Evolutionary conservation across 2,797 vertebrate species (phyloP).

Genomic region (Valencia hispanica): DNA sequence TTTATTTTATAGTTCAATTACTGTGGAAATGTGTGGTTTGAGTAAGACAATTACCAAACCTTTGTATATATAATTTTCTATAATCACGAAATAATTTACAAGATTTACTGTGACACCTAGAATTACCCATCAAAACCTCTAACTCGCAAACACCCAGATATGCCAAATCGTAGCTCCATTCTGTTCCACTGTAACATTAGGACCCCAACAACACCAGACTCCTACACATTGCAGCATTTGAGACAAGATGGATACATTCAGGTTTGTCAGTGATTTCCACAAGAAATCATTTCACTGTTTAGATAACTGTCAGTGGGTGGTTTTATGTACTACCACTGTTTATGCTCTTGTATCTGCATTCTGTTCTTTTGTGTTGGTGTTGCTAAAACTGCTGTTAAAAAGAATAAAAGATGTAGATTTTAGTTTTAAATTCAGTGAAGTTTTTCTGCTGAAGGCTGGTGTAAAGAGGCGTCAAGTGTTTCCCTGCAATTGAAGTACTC

Average conservation of each 20-base stretch:
- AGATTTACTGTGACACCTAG: too few relatives aligned
- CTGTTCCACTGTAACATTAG: slow-evolving; percentile 34
- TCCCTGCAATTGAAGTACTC: not conserved
- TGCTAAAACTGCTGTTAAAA: too few relatives aligned
- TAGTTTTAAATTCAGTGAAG: too few relatives aligned
- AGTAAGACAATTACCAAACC: too few relatives aligned
- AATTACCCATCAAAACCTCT: too few relatives aligned
- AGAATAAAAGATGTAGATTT: too few relatives aligned
- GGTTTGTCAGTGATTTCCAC: slow-evolving; percentile 37
- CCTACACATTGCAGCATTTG: slow-evolving; percentile 29
- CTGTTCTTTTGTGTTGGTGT: too few relatives aligned
- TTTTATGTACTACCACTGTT: not conserved
- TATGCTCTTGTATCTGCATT: not conserved
- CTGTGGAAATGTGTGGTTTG: too few relatives aligned
- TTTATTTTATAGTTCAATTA: too few relatives aligned
- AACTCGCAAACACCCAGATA: too few relatives aligned
- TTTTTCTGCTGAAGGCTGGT: not conserved
- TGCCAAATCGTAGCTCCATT: not conserved
- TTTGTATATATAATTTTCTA: too few relatives aligned
- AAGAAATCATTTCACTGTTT: slow-evolving; percentile 35
- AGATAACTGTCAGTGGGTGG: slow-evolving; percentile 3
- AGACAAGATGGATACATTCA: slow-evolving; percentile 35
- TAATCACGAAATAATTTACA: too few relatives aligned
- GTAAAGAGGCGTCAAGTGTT: slow-evolving; percentile 15
- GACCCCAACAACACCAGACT: slow-evolving; percentile 30